phyloP scores from a whole-genome alignment of 2,113 vertebrate species.

The Gadus chalcogrammus region DNA sequence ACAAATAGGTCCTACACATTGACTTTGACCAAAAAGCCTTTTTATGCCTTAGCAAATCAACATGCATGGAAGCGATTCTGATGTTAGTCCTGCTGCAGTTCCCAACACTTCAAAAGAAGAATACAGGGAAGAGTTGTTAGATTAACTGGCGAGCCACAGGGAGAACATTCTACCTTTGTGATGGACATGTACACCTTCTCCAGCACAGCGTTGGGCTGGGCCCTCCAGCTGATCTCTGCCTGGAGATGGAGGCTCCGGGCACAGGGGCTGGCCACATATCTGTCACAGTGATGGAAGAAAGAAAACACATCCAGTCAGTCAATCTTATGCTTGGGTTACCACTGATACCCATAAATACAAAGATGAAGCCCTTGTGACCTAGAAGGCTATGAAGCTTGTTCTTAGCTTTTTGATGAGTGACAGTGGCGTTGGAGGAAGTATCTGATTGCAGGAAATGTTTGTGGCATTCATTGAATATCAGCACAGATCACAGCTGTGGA shows the following conservation, averaged over 20 bases:
- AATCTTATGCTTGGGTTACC: too few species aligned
- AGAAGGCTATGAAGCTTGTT: too few species aligned
- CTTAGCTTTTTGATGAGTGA: too few species aligned
- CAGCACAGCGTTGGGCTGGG: conserved; percentile 85
- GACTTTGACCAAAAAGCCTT: too few species aligned
- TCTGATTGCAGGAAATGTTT: too few species aligned
- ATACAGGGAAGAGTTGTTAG: background rate
- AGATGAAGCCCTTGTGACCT: background rate
- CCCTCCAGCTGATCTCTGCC: conserved; percentile 73
- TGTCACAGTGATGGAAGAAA: conserved; percentile 52
- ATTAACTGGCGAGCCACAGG: background rate
- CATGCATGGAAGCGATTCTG: too few species aligned
- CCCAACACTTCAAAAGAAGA: background rate
- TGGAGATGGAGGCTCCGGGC: conserved; percentile 82
- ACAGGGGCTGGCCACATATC: conserved; percentile 87
- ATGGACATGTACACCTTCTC: conserved; percentile 96
- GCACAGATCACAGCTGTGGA: too few species aligned
- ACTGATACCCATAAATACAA: background rate
- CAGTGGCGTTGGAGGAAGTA: too few species aligned
- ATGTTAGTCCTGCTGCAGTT: too few species aligned
- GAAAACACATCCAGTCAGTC: background rate
- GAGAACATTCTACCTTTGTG: conserved; percentile 80
- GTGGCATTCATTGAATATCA: too few species aligned
- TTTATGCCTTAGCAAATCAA: too few species aligned
- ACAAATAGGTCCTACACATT: too few species aligned